phyloP scores from a whole-genome alignment of 2,797 vertebrate species.

The Mus spretus region DNA sequence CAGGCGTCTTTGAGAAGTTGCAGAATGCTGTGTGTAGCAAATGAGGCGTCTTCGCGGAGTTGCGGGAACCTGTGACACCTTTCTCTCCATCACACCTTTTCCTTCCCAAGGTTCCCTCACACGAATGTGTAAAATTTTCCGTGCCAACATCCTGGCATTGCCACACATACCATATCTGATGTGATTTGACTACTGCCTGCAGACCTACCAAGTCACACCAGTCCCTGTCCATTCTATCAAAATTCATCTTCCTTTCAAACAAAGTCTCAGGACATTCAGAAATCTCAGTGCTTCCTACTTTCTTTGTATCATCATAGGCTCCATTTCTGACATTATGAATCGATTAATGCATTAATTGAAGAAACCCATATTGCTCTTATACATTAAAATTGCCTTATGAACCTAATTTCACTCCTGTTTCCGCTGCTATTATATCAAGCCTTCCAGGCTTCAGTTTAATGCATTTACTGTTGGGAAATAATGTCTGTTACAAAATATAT shows the following conservation, averaged over 20 bases:
- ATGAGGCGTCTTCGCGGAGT: neutral
- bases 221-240: constrained; percentile 6
- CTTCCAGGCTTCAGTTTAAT: constrained; percentile 24
- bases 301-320: neutral
- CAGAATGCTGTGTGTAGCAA: neutral
- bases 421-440: neutral
- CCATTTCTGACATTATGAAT: neutral
- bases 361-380: neutral
- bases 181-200: neutral
- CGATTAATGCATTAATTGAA: neutral
- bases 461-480: neutral
- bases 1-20: neutral
- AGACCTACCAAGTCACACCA: neutral
- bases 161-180: neutral
- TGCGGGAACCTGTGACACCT: neutral
- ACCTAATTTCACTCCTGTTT: neutral
- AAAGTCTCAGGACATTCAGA: neutral
- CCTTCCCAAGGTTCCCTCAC: neutral
- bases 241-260: neutral
- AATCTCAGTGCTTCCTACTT: neutral
- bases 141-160: neutral
- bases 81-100: neutral
- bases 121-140: neutral
- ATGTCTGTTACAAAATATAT: neutral
- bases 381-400: neutral